Evolutionary conservation across 2,113 vertebrate genomes (phyloP).

Genomic region (Morone saxatilis): DNA sequence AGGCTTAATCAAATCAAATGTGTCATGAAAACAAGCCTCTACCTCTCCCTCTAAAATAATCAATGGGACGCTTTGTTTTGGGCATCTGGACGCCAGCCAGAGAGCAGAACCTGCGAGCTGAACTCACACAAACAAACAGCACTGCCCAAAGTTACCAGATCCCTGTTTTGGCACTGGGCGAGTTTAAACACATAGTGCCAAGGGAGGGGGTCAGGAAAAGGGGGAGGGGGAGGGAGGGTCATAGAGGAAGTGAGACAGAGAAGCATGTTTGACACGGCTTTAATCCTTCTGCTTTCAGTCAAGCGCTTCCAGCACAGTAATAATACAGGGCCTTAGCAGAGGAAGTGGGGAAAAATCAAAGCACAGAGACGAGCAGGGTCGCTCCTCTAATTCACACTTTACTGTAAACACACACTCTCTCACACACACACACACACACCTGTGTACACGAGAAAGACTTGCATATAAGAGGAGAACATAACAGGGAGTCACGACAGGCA

Average conservation of each 20-base stretch:
- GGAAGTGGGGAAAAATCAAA: slow-evolving; percentile 72
- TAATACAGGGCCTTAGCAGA: slow-evolving; percentile 64
- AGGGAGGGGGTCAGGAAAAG: slow-evolving; percentile 6
- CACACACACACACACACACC: slow-evolving; percentile 44
- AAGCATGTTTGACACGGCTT: slow-evolving; percentile 83
- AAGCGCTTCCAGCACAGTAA: slow-evolving; percentile 69
- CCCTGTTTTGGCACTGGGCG: slow-evolving; percentile 65
- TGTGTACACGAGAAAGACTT: slow-evolving; percentile 50
- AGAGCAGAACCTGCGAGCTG: slow-evolving; percentile 72
- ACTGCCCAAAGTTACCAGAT: slow-evolving; percentile 73
- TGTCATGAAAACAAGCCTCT: slow-evolving; percentile 73
- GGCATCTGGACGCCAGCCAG: slow-evolving; percentile 75
- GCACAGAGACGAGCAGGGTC: slow-evolving; percentile 45
- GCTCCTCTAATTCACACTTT: slow-evolving; percentile 71
- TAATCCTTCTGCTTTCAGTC: slow-evolving; percentile 79
- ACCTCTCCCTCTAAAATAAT: slow-evolving; percentile 65
- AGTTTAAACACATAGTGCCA: slow-evolving; percentile 74
- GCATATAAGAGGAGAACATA: background rate
- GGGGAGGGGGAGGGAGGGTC: slow-evolving; percentile 8
- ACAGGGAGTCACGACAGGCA: background rate
- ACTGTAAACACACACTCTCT: slow-evolving; percentile 66
- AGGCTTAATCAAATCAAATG: slow-evolving; percentile 77
- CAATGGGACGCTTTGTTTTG: slow-evolving; percentile 81
- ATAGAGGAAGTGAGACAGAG: slow-evolving; percentile 75
- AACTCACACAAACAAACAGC: slow-evolving; percentile 76